Percentiles rank a stretch among this genome's conserved stretches.
phyloP scores from a whole-genome alignment of 2,888 invertebrate species.

The Osmoderma eremita region DNA sequence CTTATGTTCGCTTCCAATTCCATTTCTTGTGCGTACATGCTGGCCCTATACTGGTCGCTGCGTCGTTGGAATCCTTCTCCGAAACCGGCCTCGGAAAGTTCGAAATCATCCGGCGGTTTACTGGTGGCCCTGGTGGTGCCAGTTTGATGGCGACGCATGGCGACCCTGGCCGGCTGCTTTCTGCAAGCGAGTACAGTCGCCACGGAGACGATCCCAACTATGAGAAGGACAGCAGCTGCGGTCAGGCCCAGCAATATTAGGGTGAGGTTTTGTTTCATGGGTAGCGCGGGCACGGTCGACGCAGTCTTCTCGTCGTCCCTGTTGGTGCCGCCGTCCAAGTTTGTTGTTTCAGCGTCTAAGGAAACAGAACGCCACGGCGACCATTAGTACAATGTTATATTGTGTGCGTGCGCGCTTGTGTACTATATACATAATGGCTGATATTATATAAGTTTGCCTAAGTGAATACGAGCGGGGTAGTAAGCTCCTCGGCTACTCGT shows the following conservation, averaged over 20 bases:
- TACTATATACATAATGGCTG: constrained; percentile 25
- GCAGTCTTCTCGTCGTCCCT: background rate
- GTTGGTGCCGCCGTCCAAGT: constrained; percentile 34
- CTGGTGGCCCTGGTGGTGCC: constrained; percentile 46
- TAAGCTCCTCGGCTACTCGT: background rate
- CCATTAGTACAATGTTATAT: constrained; percentile 45
- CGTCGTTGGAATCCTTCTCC: constrained; percentile 62
- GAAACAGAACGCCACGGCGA: constrained; percentile 50
- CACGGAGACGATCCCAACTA: constrained; percentile 58
- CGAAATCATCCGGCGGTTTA: constrained; percentile 60
- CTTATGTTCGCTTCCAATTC: constrained; percentile 50
- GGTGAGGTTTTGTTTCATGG: constrained; percentile 54
- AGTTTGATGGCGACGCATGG: constrained; percentile 49
- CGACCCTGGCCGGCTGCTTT: constrained; percentile 51
- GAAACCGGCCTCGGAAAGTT: constrained; percentile 62
- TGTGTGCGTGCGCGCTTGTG: background rate
- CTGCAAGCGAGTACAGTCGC: constrained; percentile 60
- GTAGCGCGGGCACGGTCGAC: constrained; percentile 23
- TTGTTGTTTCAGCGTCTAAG: constrained; percentile 50
- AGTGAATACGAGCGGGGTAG: constrained; percentile 11
- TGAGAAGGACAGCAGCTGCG: constrained; percentile 59
- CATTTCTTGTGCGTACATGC: constrained; percentile 60
- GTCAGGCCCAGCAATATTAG: constrained; percentile 60
- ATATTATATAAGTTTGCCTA: constrained; percentile 31
- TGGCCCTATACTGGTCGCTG: constrained; percentile 61